Percentiles rank a stretch among this genome's conserved stretches.
Evolutionary conservation across 2,888 invertebrate genomes (phyloP).

Genomic region (Temnothorax ravouxi): DNA sequence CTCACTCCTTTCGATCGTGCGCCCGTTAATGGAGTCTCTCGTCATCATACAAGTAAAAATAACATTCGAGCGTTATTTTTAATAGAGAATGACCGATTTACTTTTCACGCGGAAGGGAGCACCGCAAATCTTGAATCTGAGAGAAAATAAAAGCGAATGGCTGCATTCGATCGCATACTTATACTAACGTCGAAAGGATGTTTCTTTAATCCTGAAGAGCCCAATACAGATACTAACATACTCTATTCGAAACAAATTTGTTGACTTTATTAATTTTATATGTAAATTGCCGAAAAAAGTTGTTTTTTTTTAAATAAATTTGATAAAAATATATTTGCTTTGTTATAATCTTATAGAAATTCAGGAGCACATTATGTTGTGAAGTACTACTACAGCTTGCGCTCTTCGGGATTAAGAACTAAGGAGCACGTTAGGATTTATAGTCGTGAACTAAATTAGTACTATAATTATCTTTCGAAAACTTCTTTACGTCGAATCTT

Average conservation of each 20-base stretch:
- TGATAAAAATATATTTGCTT: background rate
- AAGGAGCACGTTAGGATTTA: constrained; percentile 13
- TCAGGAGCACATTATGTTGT: background rate
- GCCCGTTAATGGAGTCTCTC: constrained; percentile 27
- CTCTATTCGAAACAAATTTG: background rate
- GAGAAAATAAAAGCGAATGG: background rate
- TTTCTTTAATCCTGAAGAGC: constrained; percentile 29
- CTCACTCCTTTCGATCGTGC: constrained; percentile 57
- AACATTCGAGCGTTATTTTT: constrained; percentile 61
- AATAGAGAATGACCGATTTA: constrained; percentile 45
- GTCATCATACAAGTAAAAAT: constrained; percentile 33
- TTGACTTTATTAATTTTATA: background rate
- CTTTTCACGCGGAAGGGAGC: constrained; percentile 10
- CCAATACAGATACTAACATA: background rate
- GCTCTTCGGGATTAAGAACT: constrained; percentile 22
- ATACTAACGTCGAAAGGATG: constrained; percentile 15
- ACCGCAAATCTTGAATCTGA: constrained; percentile 6
- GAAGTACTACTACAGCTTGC: background rate
- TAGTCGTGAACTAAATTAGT: background rate
- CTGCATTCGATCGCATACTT: background rate
- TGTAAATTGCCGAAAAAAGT: background rate
- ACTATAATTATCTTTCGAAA: constrained; percentile 11
- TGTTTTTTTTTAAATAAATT: background rate
- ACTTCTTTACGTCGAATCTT: background rate
- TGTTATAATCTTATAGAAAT: constrained; percentile 18